Conservation (phyloP, 2,888 invertebrate genomes). For the Lypha dubia region DNA sequence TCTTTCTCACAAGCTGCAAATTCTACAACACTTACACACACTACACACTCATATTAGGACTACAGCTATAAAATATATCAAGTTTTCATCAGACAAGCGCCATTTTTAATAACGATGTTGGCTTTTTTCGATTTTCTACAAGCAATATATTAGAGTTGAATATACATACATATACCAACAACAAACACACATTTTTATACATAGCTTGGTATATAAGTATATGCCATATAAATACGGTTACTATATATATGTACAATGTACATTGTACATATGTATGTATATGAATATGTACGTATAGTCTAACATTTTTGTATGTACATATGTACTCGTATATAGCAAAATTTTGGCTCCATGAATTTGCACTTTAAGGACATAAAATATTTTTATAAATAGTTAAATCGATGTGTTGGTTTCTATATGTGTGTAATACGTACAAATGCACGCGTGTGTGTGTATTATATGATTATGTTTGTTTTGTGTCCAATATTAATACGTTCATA, state of each 20-base stretch:
- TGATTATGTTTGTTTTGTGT: slow-evolving; percentile 67
- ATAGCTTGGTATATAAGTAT: background rate
- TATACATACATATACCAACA: too few species aligned
- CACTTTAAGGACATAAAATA: slow-evolving; percentile 60
- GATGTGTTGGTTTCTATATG: slow-evolving; percentile 30
- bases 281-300: background rate
- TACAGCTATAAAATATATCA: slow-evolving; percentile 51
- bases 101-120: slow-evolving; percentile 71
- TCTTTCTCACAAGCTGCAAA: background rate
- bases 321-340: too few species aligned
- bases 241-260: slow-evolving; percentile 4
- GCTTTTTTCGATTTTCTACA: slow-evolving; percentile 56
- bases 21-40: background rate
- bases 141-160: slow-evolving; percentile 71
- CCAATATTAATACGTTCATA: slow-evolving; percentile 74
- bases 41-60: too few species aligned
- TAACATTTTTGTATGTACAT: slow-evolving; percentile 2
- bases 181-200: background rate
- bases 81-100: slow-evolving; percentile 71
- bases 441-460: slow-evolving; percentile 27
- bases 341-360: slow-evolving; percentile 60
- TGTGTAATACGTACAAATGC: background rate
- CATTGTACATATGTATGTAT: background rate
- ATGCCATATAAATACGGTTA: background rate
- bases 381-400: slow-evolving; percentile 53